Evolutionary conservation across 2,113 vertebrate genomes (phyloP).

Genomic region (Phylloscopus whistleri): DNA sequence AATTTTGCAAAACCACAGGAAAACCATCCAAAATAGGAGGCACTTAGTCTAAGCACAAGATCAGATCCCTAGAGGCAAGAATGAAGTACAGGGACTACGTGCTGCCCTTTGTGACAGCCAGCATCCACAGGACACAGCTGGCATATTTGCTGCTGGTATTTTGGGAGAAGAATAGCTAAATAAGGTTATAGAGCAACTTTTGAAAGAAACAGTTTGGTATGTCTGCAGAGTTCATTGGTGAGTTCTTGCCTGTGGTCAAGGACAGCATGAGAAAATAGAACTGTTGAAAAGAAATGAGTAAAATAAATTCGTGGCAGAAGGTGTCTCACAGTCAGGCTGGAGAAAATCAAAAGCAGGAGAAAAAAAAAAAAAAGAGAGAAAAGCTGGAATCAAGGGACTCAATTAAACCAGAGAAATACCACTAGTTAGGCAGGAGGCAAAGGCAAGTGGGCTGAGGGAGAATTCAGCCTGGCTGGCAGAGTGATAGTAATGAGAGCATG

Average conservation of each 20-base stretch:
- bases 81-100: neutral
- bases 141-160: neutral
- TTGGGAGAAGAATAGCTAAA: neutral
- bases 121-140: neutral
- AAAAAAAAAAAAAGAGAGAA: neutral
- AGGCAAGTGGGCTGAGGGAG: neutral
- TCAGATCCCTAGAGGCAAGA: too few relatives aligned
- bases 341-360: neutral
- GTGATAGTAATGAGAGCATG: neutral
- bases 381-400: neutral
- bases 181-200: neutral
- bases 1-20: neutral
- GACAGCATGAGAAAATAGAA: neutral
- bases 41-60: neutral
- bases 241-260: neutral
- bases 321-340: neutral
- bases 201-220: neutral
- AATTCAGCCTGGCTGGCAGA: neutral
- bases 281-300: neutral
- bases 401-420: neutral
- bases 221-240: neutral
- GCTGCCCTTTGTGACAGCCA: neutral
- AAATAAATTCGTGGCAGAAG: neutral
- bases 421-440: neutral
- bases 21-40: neutral